Percentiles rank a stretch among this genome's conserved stretches.
phyloP scores from a whole-genome alignment of 35 echinoderm and acorn worm species.

The Acanthaster planci region DNA sequence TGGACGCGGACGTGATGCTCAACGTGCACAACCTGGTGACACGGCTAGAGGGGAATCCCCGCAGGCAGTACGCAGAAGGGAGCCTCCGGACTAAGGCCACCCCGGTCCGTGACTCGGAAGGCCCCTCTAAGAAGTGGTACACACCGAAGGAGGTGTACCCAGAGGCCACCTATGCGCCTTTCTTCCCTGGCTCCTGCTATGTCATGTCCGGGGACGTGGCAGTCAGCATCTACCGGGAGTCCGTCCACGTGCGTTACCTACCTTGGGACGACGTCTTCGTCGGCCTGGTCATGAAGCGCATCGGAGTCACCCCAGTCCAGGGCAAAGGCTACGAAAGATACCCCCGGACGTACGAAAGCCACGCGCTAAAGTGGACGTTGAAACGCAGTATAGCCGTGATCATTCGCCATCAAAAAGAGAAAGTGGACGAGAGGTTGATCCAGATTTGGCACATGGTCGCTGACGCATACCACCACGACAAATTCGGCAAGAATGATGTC shows the following conservation, averaged over 20 bases:
- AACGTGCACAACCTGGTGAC: slow-evolving; percentile 42
- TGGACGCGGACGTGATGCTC: slow-evolving; percentile 68
- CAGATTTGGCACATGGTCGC: too few species aligned
- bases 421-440: too few species aligned
- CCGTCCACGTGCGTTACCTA: slow-evolving; percentile 25
- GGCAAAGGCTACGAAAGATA: not conserved
- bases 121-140: slow-evolving; percentile 41
- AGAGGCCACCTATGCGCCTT: slow-evolving; percentile 18
- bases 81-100: not conserved
- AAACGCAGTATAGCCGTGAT: too few species aligned
- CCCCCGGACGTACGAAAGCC: too few species aligned
- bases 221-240: not conserved
- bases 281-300: slow-evolving; percentile 12
- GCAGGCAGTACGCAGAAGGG: slow-evolving; percentile 31
- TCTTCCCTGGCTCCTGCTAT: slow-evolving; percentile 48
- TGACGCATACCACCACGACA: too few species aligned
- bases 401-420: too few species aligned
- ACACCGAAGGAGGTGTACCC: slow-evolving; percentile 42
- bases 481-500: too few species aligned
- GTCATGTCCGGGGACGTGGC: slow-evolving; percentile 55
- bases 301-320: not conserved
- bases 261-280: slow-evolving; percentile 62
- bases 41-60: not conserved
- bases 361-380: too few species aligned
- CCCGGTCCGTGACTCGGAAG: not conserved